phyloP scores from a whole-genome alignment of 2,113 vertebrate genomes.

The Xenus cinereus region DNA sequence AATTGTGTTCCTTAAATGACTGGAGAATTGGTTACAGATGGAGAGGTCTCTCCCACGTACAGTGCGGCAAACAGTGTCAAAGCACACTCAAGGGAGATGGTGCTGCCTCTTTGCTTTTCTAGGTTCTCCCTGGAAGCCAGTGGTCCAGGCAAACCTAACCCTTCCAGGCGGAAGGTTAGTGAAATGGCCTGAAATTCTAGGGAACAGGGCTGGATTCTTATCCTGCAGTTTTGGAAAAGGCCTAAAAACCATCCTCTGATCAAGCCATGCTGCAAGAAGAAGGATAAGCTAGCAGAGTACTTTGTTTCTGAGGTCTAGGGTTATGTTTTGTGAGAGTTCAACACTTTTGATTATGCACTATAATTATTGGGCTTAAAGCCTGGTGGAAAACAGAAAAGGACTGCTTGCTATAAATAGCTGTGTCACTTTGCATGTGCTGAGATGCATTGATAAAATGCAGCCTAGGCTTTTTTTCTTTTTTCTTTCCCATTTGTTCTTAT shows the following conservation, averaged over 20 bases:
- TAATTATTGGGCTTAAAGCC: neutral
- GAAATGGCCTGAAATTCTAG: neutral
- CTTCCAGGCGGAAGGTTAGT: neutral
- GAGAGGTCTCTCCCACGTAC: neutral
- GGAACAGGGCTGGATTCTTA: neutral
- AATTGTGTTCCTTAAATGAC: neutral
- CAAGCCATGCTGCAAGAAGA: neutral
- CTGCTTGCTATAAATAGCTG: neutral
- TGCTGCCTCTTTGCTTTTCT: neutral
- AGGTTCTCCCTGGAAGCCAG: neutral
- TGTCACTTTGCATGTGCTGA: neutral
- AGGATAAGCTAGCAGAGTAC: neutral
- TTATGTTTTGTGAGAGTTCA: neutral
- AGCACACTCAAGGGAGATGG: neutral
- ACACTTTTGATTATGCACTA: neutral
- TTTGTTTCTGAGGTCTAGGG: neutral
- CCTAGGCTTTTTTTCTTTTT: neutral
- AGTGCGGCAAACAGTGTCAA: neutral
- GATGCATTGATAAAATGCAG: neutral
- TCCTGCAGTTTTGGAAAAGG: neutral
- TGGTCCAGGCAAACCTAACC: neutral
- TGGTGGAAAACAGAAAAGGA: neutral
- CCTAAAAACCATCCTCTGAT: neutral
- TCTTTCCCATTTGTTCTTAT: neutral
- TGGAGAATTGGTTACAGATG: neutral